Conservation (phyloP, 2,797 vertebrate species). For the Pseudochaenichthys georgianus region DNA sequence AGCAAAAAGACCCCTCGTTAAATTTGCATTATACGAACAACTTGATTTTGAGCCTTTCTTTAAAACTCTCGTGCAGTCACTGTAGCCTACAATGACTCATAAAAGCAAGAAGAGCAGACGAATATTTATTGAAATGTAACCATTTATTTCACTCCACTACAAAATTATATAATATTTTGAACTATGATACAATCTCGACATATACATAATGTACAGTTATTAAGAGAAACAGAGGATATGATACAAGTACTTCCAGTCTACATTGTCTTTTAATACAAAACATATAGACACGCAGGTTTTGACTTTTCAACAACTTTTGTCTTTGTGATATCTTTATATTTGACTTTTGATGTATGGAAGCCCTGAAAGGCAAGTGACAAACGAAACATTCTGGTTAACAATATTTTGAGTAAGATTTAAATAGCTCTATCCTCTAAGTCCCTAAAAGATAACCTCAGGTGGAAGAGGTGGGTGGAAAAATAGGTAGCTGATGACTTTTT, state of each 20-base stretch:
- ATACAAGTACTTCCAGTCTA: constrained; percentile 74
- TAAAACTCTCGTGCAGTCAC: constrained; percentile 2
- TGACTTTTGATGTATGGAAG: neutral
- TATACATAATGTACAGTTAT: constrained; percentile 86
- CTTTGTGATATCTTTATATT: constrained; percentile 1
- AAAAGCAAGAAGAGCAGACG: constrained; percentile 41
- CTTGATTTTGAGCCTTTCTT: constrained; percentile 34
- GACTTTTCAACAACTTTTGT: constrained; percentile 22
- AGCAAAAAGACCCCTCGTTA: constrained; percentile 62
- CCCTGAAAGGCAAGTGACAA: too few species aligned
- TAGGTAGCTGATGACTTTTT: too few species aligned
- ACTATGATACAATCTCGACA: constrained; percentile 86
- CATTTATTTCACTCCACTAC: constrained; percentile 89
- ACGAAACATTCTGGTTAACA: too few species aligned
- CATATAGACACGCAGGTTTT: constrained; percentile 32
- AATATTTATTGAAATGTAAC: constrained; percentile 70
- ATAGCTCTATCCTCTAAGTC: too few species aligned
- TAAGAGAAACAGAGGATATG: constrained; percentile 57
- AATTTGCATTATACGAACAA: constrained; percentile 44
- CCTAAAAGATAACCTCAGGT: too few species aligned
- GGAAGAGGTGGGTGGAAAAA: too few species aligned
- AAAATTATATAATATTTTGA: constrained; percentile 83
- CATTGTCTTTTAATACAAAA: constrained; percentile 56
- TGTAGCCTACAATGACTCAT: neutral
- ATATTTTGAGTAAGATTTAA: too few species aligned